Evolutionary conservation across 2,888 invertebrate genomes (phyloP).

Genomic region (Tachina lurida): DNA sequence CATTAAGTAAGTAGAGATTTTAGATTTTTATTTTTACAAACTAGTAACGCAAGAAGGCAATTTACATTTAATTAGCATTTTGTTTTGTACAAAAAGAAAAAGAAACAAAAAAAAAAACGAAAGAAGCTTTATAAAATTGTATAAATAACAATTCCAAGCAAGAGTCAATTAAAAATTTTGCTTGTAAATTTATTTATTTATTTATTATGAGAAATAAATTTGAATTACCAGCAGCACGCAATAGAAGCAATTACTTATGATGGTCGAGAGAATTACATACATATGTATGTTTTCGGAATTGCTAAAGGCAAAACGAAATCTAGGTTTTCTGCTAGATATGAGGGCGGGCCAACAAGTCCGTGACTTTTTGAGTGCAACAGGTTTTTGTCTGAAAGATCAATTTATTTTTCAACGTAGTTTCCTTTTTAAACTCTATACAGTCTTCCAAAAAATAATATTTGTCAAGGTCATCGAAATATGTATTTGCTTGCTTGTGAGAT

Average conservation of each 20-base stretch:
- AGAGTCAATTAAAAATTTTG: constrained; percentile 35
- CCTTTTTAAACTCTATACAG: too few species aligned
- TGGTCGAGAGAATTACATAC: too few species aligned
- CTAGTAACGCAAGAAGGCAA: constrained; percentile 16
- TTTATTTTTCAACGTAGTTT: too few species aligned
- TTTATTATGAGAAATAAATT: background rate
- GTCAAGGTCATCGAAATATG: too few species aligned
- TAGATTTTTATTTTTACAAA: background rate
- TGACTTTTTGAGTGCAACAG: too few species aligned
- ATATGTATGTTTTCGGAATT: too few species aligned
- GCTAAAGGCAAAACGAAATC: too few species aligned
- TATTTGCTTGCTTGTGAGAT: too few species aligned
- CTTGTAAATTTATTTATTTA: background rate
- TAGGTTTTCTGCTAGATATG: too few species aligned
- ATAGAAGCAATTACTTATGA: background rate
- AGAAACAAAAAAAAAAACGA: background rate
- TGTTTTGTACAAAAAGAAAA: constrained; percentile 6
- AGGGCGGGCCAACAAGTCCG: too few species aligned
- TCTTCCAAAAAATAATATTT: too few species aligned
- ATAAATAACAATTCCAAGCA: constrained; percentile 35
- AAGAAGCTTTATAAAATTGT: constrained; percentile 10
- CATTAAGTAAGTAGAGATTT: constrained; percentile 89
- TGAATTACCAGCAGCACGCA: background rate
- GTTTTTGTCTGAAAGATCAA: too few species aligned
- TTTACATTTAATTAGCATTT: constrained; percentile 55